Conservation (phyloP, 2,888 invertebrate species). For the Conops quadrifasciatus region DNA sequence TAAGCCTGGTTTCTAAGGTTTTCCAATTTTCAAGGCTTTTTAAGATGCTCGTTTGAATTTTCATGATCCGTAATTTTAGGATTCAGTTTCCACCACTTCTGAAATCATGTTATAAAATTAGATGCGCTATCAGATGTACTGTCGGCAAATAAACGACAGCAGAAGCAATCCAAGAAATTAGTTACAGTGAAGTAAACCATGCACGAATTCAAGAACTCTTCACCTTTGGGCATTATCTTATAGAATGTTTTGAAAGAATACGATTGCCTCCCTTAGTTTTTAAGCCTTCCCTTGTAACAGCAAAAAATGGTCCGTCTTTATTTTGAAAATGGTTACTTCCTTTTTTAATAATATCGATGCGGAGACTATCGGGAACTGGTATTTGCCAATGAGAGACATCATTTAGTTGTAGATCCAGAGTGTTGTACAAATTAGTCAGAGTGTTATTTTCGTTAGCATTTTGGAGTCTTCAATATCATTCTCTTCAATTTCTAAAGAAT, state of each 20-base stretch:
- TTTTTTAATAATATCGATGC: neutral
- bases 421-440: no score
- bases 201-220: conserved; percentile 13
- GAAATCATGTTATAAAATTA: conserved; percentile 5
- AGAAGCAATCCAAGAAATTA: conserved; percentile 19
- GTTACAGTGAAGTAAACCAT: conserved; percentile 11
- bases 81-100: conserved; percentile 19
- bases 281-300: neutral
- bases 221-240: conserved; percentile 19
- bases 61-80: conserved; percentile 14
- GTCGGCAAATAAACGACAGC: neutral
- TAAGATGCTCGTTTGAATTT: conserved; percentile 5
- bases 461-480: no score
- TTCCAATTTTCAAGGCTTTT: conserved; percentile 23
- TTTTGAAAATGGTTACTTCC: conserved; percentile 6
- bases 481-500: no score
- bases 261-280: neutral
- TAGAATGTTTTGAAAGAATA: conserved; percentile 8
- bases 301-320: neutral
- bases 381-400: conserved; percentile 1
- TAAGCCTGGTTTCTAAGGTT: conserved; percentile 14
- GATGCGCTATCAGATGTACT: neutral
- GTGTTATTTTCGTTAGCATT: no score
- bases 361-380: neutral
- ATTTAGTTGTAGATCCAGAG: no score